A percentile compares a stretch with the other conserved stretches of the same genome.
phyloP scores from a whole-genome alignment of 1,140 invertebrate species.

The Steinernema khuongi region DNA sequence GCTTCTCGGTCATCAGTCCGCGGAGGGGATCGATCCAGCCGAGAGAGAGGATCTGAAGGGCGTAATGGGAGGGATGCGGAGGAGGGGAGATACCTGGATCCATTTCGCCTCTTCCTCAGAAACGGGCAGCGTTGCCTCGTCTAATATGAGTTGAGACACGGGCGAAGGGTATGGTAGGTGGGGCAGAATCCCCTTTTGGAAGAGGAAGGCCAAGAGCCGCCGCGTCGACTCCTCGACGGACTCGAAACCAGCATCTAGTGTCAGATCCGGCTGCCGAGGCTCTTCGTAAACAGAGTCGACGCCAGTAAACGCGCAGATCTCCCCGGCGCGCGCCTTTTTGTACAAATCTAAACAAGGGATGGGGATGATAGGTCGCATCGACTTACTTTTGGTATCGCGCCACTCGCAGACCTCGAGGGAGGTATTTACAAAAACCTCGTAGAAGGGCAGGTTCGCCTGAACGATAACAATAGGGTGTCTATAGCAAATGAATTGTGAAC shows the following conservation, averaged over 20 bases:
- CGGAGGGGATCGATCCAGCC: slow-evolving; percentile 90
- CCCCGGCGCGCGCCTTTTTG: slow-evolving; percentile 87
- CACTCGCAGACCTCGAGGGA: slow-evolving; percentile 87
- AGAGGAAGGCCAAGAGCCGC: neutral
- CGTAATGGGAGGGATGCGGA: neutral
- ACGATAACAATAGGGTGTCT: no score
- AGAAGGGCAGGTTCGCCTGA: slow-evolving; percentile 65
- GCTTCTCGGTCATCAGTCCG: slow-evolving; percentile 90
- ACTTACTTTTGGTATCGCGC: slow-evolving; percentile 75
- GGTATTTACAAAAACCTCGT: slow-evolving; percentile 92
- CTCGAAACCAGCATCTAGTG: slow-evolving; percentile 72
- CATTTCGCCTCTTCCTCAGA: neutral
- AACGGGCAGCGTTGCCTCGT: neutral
- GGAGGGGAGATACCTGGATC: neutral
- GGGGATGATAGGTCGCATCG: neutral
- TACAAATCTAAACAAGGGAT: slow-evolving; percentile 72
- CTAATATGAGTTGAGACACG: neutral
- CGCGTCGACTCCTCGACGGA: slow-evolving; percentile 65
- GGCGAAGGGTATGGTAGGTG: slow-evolving; percentile 44
- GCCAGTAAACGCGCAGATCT: slow-evolving; percentile 93
- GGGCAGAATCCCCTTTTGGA: slow-evolving; percentile 9
- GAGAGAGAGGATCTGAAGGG: slow-evolving; percentile 71
- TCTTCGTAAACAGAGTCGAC: slow-evolving; percentile 86
- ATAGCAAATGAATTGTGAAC: no score
- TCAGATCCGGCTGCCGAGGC: slow-evolving; percentile 70